Conservation (phyloP, 2,888 invertebrate species). For the Mechanitis messenoides region DNA sequence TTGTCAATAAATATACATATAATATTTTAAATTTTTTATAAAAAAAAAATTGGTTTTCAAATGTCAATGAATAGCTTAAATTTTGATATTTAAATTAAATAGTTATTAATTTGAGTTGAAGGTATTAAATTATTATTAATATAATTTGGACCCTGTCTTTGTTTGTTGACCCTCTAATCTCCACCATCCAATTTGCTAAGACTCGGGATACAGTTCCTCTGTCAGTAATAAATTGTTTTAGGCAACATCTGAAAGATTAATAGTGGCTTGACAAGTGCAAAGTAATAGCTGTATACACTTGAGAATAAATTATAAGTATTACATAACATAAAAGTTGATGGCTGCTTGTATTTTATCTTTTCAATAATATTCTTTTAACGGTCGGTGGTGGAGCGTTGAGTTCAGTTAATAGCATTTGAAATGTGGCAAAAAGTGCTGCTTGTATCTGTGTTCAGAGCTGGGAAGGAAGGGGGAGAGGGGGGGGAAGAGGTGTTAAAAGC, state of each 20-base stretch:
- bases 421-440: constrained; percentile 38
- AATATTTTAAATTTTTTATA: too few relatives aligned
- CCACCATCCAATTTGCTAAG: constrained; percentile 51
- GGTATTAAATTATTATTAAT: not conserved
- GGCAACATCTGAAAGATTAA: constrained; percentile 67
- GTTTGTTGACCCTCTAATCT: constrained; percentile 55
- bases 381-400: constrained; percentile 35
- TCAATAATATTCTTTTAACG: constrained; percentile 41
- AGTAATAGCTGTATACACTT: constrained; percentile 54
- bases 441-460: constrained; percentile 23
- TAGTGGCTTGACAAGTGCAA: constrained; percentile 60
- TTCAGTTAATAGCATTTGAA: constrained; percentile 52
- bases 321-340: constrained; percentile 33
- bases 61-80: too few relatives aligned
- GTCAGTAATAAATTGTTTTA: constrained; percentile 67
- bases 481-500: constrained; percentile 55
- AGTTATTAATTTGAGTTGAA: too few relatives aligned
- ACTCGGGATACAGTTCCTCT: constrained; percentile 48
- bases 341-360: constrained; percentile 27
- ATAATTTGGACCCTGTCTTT: constrained; percentile 35
- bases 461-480: constrained; percentile 34
- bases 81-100: too few relatives aligned
- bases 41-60: too few relatives aligned
- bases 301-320: constrained; percentile 40
- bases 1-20: too few relatives aligned